phyloP scores from a whole-genome alignment of 2,888 invertebrate species.

The Amiota mariae region DNA sequence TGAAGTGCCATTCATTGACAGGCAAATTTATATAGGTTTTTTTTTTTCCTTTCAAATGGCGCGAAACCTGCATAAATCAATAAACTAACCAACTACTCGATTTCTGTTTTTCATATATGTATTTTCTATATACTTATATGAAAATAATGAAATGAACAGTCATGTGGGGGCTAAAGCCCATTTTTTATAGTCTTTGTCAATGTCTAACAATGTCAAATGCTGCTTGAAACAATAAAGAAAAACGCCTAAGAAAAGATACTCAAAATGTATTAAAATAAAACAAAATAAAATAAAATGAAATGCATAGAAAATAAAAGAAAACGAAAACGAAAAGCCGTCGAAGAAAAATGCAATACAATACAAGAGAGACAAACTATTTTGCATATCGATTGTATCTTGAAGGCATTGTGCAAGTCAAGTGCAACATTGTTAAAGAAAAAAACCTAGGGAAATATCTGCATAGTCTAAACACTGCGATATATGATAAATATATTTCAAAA shows the following conservation, averaged over 20 bases:
- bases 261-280: slow-evolving; percentile 10
- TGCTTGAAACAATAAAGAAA: not conserved
- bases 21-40: not conserved
- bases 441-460: not conserved
- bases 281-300: not conserved
- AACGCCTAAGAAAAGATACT: not conserved
- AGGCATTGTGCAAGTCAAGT: slow-evolving; percentile 21
- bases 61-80: slow-evolving; percentile 9
- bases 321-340: no score
- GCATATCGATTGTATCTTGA: slow-evolving; percentile 19
- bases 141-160: no score
- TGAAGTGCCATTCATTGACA: not conserved
- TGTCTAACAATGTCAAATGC: slow-evolving; percentile 25
- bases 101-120: not conserved
- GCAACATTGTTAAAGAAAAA: not conserved
- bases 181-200: slow-evolving; percentile 20
- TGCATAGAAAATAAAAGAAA: no score
- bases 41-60: not conserved
- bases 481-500: not conserved
- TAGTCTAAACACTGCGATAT: not conserved
- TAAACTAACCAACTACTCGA: slow-evolving; percentile 1
- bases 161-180: not conserved
- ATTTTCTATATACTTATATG: no score
- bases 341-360: not conserved
- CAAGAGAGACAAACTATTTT: not conserved